Percentiles rank a stretch among this genome's conserved stretches.
These are phyloP conservation scores for Botrylloides violaceus DNA, from an alignment of 23 tunicate genomes.

Conservation along the genomic window DNA sequence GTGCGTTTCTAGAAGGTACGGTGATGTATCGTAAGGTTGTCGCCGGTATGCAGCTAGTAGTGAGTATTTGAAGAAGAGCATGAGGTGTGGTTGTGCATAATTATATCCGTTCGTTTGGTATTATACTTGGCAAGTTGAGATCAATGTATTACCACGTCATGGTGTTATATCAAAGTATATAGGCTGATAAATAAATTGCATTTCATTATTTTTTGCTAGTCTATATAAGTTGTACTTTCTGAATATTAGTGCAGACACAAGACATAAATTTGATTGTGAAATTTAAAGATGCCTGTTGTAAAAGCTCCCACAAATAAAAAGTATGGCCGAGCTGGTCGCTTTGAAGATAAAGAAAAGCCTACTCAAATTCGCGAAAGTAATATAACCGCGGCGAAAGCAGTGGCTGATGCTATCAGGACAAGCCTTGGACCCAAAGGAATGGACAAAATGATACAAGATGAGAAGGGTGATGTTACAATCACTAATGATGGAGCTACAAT, in stretches of 20 bases:
- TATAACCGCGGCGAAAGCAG: conserved; percentile 99
- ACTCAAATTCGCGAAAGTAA: conserved; percentile 88
- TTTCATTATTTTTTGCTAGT: too few species aligned
- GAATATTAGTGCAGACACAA: too few species aligned
- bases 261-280: background rate
- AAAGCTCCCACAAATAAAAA: background rate
- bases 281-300: background rate
- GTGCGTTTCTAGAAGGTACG: background rate
- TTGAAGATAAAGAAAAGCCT: conserved; percentile 95
- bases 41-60: too few species aligned
- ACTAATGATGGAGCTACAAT: conserved; percentile 99
- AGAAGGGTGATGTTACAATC: conserved; percentile 97
- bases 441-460: conserved; percentile 99
- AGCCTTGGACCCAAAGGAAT: conserved; percentile 98
- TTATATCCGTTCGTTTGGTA: too few species aligned
- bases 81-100: too few species aligned
- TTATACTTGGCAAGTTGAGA: too few species aligned
- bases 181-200: too few species aligned
- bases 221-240: too few species aligned
- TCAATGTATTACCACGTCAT: too few species aligned
- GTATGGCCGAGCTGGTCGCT: conserved; percentile 42
- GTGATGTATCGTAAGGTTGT: too few species aligned
- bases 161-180: too few species aligned
- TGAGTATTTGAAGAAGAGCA: too few species aligned
- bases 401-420: conserved; percentile 94